Evolutionary conservation across 2,797 vertebrate genomes (phyloP).

Genomic region (Nannoperca australis): DNA sequence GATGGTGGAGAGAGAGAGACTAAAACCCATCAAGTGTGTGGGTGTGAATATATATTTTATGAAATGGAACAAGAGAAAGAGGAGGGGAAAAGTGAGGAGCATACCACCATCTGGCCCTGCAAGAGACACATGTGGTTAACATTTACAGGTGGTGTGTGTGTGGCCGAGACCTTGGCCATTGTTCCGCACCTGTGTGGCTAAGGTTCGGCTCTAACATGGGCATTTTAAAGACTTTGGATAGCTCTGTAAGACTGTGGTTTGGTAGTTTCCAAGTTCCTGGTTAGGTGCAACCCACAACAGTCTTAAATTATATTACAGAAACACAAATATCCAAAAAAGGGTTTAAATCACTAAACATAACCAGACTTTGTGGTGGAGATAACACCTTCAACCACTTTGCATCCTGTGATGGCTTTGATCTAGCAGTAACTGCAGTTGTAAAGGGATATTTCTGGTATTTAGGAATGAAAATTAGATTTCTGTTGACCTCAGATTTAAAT

Average conservation of each 20-base stretch:
- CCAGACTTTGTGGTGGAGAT: neutral
- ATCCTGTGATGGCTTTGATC: constrained; percentile 4
- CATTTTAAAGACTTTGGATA: constrained; percentile 26
- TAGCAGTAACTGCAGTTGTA: neutral
- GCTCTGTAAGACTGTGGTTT: constrained; percentile 4
- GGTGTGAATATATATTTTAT: constrained; percentile 46
- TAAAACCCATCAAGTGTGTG: neutral
- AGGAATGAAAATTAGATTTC: no score
- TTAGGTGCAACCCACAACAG: constrained; percentile 5
- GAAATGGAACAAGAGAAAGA: constrained; percentile 35
- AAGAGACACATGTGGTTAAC: constrained; percentile 54
- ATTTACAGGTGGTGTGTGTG: constrained; percentile 51
- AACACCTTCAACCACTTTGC: neutral
- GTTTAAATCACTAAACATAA: neutral
- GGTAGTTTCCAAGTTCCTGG: constrained; percentile 5
- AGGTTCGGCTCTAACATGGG: neutral
- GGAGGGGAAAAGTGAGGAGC: constrained; percentile 9
- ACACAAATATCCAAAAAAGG: neutral
- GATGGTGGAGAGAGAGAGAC: neutral
- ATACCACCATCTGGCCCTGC: constrained; percentile 19
- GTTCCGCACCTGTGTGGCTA: constrained; percentile 35
- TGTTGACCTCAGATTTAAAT: no score
- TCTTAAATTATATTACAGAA: constrained; percentile 6
- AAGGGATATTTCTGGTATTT: neutral
- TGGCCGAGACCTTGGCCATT: constrained; percentile 25